These are phyloP conservation scores for Phrynosoma platyrhinos DNA, from an alignment of 2,113 vertebrate genomes.

Conservation along the genomic window DNA sequence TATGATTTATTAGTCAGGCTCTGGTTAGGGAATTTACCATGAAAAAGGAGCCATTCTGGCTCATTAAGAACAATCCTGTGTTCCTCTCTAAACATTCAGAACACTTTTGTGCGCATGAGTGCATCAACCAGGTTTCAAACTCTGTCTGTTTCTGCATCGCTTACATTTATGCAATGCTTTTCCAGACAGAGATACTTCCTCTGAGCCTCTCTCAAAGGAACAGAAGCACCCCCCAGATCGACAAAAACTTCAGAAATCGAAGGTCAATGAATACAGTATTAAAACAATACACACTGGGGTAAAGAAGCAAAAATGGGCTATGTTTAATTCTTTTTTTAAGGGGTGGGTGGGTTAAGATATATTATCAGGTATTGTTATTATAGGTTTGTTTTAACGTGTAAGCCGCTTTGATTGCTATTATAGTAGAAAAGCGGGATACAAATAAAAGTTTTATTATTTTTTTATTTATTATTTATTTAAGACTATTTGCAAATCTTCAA, in stretches of 20 bases:
- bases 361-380: too few relatives aligned
- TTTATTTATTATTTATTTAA: too few relatives aligned
- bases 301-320: not conserved
- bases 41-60: not conserved
- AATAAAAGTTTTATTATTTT: too few relatives aligned
- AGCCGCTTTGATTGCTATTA: too few relatives aligned
- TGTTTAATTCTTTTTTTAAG: too few relatives aligned
- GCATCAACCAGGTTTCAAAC: not conserved
- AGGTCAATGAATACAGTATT: not conserved
- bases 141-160: not conserved
- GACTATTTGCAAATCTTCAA: not conserved
- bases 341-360: too few relatives aligned
- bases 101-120: not conserved
- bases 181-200: too few relatives aligned
- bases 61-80: slow-evolving; percentile 7
- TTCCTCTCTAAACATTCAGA: not conserved
- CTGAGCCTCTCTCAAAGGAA: not conserved
- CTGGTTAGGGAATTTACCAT: not conserved
- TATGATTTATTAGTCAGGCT: not conserved
- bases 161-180: not conserved
- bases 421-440: too few relatives aligned
- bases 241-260: not conserved
- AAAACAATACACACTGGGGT: too few relatives aligned
- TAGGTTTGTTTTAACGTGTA: too few relatives aligned
- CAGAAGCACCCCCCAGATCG: not conserved